Conservation (phyloP, 1,140 invertebrate genomes). For the Atopsyche davidsoni region DNA sequence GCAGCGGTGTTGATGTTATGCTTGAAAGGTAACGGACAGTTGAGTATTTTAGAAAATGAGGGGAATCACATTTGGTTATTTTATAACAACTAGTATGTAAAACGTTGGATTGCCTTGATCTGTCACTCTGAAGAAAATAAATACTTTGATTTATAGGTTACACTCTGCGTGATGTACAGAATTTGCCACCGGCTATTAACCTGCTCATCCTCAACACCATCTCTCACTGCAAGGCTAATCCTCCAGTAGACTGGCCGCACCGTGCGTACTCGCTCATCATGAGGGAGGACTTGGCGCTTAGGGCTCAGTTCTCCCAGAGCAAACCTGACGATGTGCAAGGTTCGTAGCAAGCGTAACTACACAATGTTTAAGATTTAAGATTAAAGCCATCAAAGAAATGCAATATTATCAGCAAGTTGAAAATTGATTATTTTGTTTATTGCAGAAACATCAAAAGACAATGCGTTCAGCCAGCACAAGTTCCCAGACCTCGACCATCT, state of each 20-base stretch:
- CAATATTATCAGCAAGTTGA: neutral
- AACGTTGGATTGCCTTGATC: too few species aligned
- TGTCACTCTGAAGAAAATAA: too few species aligned
- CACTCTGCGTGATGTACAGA: slow-evolving; percentile 64
- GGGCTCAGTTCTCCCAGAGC: slow-evolving; percentile 43
- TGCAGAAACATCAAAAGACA: slow-evolving; percentile 31
- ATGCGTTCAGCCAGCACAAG: slow-evolving; percentile 33
- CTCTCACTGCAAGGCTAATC: slow-evolving; percentile 65
- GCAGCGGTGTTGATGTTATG: slow-evolving; percentile 32
- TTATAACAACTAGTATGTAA: too few species aligned
- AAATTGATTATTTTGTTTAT: neutral
- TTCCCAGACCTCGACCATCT: slow-evolving; percentile 30
- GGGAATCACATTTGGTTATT: too few species aligned
- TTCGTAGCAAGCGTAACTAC: too few species aligned
- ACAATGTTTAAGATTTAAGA: too few species aligned
- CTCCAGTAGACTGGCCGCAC: slow-evolving; percentile 70
- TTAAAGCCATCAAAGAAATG: too few species aligned
- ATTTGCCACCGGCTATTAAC: slow-evolving; percentile 67
- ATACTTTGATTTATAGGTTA: slow-evolving; percentile 48
- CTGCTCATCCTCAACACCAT: slow-evolving; percentile 71
- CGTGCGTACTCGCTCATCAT: slow-evolving; percentile 74
- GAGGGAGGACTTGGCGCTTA: slow-evolving; percentile 66
- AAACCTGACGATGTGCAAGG: too few species aligned
- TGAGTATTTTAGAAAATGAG: too few species aligned
- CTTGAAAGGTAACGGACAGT: slow-evolving; percentile 33